Evolutionary conservation across 2,888 invertebrate genomes (phyloP).

Genomic region (Physocephala rufipes): DNA sequence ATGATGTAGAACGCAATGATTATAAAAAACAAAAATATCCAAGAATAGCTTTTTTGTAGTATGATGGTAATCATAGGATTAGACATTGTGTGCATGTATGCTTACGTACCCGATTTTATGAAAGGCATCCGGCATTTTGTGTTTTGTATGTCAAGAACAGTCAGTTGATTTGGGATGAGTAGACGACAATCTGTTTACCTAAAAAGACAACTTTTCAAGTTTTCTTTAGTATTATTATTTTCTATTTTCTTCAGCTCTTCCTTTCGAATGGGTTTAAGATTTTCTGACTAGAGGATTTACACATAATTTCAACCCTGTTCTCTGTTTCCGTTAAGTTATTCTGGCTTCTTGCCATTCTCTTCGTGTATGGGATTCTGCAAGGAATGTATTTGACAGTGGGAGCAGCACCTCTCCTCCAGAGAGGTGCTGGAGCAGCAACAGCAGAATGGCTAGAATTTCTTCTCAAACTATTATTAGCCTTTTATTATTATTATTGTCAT

Average conservation of each 20-base stretch:
- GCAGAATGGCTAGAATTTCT: conserved; percentile 14
- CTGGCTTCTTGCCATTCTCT: neutral
- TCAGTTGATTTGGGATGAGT: neutral
- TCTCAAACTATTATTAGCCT: conserved; percentile 5
- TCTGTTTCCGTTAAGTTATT: neutral
- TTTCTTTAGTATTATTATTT: neutral
- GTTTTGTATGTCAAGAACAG: no score
- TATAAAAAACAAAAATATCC: neutral
- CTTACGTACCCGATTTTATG: no score
- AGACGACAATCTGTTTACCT: neutral
- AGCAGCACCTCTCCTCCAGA: no score
- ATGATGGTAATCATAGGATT: no score
- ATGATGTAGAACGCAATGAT: neutral
- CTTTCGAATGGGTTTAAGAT: neutral
- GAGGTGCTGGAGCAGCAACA: conserved; percentile 5
- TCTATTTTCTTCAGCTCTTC: neutral
- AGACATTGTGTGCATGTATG: no score
- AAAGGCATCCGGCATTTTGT: no score
- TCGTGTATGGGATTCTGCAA: neutral
- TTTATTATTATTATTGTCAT: conserved; percentile 14
- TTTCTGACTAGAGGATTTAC: neutral
- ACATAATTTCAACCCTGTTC: neutral
- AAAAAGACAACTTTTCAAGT: no score
- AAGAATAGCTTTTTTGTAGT: no score
- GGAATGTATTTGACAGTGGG: conserved; percentile 19